Evolutionary conservation across 1,140 invertebrate genomes (phyloP), one percentile per base, ranked within the genome.

Genomic region (Halesus radiatus): DNA sequence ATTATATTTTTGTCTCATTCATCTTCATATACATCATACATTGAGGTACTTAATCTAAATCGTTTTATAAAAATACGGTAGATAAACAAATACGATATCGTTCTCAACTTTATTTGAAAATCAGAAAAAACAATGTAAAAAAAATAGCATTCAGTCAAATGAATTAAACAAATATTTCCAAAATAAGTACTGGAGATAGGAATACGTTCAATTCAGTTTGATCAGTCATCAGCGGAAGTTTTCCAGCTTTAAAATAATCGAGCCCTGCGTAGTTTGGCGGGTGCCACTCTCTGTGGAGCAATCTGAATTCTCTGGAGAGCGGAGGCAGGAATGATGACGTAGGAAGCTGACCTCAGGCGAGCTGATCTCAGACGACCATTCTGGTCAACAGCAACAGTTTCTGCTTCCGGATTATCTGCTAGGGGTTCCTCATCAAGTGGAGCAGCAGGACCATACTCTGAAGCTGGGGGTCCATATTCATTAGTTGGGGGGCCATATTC

Each of bases 391-490:
- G 50, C 60, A 1, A 79, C 32, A 8, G 52, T 52, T 54, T 80
- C 81, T 7, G 68, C 54, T 20, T 66, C 66, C 0, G 80, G 75
- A 16, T 66, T 54, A 6, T 79, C 73, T 18, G 78, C 26, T 2
- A 52, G 0, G 16, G 29, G 66, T 18, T 78, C 80, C 16, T 60
- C 80, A 5, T 73, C 70, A 13, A 7, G 0, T 8, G 45, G 50
- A 73, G 45, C 50, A 20, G 62, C 32, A 10, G 37, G 84, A 2
- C 83, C 76, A 76, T 87, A 88, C 4, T 84, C 86, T 8, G 85
- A 84, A 22, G 85, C 80, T 8, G 89, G 89, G 22, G 87, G 86
- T 62, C 85, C 87, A 80, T 90, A 90, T 80, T 86, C 88, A 54
- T 87, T 84, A 32, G 84, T 85, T 18, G 89, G 89, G 0, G 87